These are phyloP conservation scores for Drosophila saltans DNA, from an alignment of 1,140 invertebrate species.

Conservation along the genomic window DNA sequence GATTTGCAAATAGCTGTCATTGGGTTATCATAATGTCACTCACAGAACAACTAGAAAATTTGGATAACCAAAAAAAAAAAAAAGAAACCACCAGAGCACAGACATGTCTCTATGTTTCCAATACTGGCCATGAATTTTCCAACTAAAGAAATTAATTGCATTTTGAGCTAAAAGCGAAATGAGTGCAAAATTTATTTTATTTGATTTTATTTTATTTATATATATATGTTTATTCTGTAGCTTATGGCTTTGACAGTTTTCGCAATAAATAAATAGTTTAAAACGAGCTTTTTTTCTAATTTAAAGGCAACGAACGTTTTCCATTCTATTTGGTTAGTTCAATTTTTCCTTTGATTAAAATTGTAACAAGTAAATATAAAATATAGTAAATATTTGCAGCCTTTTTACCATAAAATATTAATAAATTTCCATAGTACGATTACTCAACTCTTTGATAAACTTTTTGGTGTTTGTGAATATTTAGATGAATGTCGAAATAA, in stretches of 20 bases:
- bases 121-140: constrained; percentile 10
- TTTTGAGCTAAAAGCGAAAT: neutral
- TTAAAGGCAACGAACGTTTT: neutral
- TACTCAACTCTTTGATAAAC: neutral
- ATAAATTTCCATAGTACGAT: neutral
- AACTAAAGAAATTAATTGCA: constrained; percentile 14
- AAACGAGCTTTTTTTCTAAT: neutral
- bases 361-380: neutral
- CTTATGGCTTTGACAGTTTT: constrained; percentile 1
- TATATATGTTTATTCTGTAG: neutral
- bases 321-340: neutral
- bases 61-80: neutral
- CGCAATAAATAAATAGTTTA: neutral
- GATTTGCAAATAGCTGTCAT: constrained; percentile 74
- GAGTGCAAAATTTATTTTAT: neutral
- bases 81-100: neutral
- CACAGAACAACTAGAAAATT: constrained; percentile 20
- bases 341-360: neutral
- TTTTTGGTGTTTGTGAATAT: too few species aligned
- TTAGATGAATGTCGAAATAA: too few species aligned
- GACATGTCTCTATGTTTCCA: neutral
- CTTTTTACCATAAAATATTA: neutral
- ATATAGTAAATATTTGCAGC: neutral
- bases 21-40: constrained; percentile 67
- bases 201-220: neutral